Conservation (phyloP, 2,888 invertebrate genomes). For the Barypeithes pellucidus region DNA sequence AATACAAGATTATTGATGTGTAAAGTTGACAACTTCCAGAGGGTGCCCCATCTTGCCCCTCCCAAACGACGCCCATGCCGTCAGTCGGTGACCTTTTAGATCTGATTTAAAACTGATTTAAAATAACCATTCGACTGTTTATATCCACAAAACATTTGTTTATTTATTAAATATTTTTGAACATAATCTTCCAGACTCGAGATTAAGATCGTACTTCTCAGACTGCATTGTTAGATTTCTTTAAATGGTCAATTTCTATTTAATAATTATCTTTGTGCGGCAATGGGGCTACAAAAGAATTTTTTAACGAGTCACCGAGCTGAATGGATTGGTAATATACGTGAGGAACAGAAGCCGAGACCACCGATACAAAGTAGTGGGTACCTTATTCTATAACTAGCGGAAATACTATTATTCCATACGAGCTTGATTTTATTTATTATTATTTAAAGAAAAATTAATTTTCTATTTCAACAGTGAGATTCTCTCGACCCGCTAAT, state of each 20-base stretch:
- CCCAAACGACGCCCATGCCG: too few relatives aligned
- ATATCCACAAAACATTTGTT: constrained; percentile 25
- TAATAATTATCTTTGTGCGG: constrained; percentile 24
- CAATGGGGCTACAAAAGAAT: constrained; percentile 1
- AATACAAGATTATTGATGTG: too few relatives aligned
- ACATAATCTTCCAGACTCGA: constrained; percentile 20
- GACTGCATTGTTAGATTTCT: constrained; percentile 16
- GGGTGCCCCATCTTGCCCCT: too few relatives aligned
- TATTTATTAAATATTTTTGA: constrained; percentile 29
- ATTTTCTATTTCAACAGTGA: too few relatives aligned
- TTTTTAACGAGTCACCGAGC: constrained; percentile 3
- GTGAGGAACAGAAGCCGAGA: constrained; percentile 11
- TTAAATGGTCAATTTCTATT: constrained; percentile 26
- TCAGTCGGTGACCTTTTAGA: constrained; percentile 21
- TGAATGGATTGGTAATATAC: constrained; percentile 16
- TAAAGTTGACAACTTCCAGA: too few relatives aligned
- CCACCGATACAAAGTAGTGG: constrained; percentile 1
- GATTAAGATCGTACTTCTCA: constrained; percentile 24
- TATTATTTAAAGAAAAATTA: too few relatives aligned
- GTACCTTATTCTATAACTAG: too few relatives aligned
- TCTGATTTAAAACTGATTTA: constrained; percentile 22
- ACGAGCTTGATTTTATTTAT: too few relatives aligned
- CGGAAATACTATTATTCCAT: too few relatives aligned
- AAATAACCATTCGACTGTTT: constrained; percentile 24
- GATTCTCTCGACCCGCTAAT: too few relatives aligned